These are phyloP conservation scores for Formica selysi DNA, from an alignment of 1,140 invertebrate species.

Conservation along the genomic window DNA sequence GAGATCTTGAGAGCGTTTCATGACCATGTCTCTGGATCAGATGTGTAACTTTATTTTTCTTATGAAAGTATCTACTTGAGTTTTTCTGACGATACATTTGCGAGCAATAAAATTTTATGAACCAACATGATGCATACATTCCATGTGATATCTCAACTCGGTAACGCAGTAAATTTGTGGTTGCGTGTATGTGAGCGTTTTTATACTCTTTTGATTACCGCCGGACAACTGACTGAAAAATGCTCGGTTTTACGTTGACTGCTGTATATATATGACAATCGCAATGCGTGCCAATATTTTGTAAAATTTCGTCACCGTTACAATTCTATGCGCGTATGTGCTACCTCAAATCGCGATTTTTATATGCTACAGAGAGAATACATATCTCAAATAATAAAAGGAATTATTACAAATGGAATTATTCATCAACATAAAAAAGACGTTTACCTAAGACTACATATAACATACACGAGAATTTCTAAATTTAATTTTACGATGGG, in stretches of 20 bases:
- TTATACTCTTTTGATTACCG: constrained; percentile 20
- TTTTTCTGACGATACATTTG: not conserved
- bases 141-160: not conserved
- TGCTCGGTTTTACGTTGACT: not conserved
- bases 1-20: not conserved
- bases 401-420: constrained; percentile 4
- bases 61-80: not conserved
- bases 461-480: not conserved
- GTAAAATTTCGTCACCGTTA: not conserved
- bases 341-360: not conserved
- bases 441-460: not conserved
- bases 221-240: not conserved
- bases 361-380: not conserved
- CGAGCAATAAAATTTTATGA: constrained; percentile 33
- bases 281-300: not conserved
- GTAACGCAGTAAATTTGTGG: constrained; percentile 11
- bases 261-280: not conserved
- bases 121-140: constrained; percentile 21
- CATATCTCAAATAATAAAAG: not conserved
- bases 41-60: constrained; percentile 13
- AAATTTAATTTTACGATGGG: not conserved
- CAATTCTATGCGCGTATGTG: not conserved
- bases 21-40: not conserved
- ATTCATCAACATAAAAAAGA: not conserved
- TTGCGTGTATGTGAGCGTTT: not conserved